These are phyloP conservation scores for Eurypyga helias DNA, from an alignment of 2,113 vertebrate genomes.

Conservation along the genomic window DNA sequence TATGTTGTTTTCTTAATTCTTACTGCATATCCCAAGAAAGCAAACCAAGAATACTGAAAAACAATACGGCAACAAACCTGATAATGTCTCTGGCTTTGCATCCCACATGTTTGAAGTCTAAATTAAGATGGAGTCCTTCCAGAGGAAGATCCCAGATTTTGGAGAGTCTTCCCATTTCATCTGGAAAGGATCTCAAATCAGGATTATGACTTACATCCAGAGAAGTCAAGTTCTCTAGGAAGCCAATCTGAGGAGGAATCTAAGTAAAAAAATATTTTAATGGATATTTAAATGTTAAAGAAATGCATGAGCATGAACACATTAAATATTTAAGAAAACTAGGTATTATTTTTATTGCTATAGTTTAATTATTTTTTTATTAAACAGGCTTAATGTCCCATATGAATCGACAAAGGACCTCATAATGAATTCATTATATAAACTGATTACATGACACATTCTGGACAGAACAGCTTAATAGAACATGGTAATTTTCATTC, in stretches of 20 bases:
- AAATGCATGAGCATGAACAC: neutral
- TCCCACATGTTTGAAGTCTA: conserved; percentile 93
- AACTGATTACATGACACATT: neutral
- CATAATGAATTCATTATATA: neutral
- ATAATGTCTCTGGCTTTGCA: conserved; percentile 96
- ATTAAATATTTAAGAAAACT: neutral
- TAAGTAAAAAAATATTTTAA: conserved; percentile 55
- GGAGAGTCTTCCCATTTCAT: conserved; percentile 93
- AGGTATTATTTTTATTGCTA: neutral
- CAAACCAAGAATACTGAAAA: neutral
- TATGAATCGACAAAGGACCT: neutral
- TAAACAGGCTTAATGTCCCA: neutral
- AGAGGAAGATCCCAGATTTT: conserved; percentile 95
- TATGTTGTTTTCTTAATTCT: neutral
- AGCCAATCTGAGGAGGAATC: conserved; percentile 93
- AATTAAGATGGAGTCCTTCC: conserved; percentile 89
- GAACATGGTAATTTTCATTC: neutral
- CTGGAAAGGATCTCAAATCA: conserved; percentile 87
- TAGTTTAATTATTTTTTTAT: neutral
- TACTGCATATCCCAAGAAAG: neutral
- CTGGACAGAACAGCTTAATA: neutral
- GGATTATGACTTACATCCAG: conserved; percentile 92
- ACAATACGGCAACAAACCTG: conserved; percentile 77
- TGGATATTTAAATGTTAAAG: neutral
- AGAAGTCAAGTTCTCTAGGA: conserved; percentile 89